A percentile compares a stretch with the other conserved stretches of the same genome.
Conservation (phyloP, 1,140 invertebrate species). For the Eueides isabella region DNA sequence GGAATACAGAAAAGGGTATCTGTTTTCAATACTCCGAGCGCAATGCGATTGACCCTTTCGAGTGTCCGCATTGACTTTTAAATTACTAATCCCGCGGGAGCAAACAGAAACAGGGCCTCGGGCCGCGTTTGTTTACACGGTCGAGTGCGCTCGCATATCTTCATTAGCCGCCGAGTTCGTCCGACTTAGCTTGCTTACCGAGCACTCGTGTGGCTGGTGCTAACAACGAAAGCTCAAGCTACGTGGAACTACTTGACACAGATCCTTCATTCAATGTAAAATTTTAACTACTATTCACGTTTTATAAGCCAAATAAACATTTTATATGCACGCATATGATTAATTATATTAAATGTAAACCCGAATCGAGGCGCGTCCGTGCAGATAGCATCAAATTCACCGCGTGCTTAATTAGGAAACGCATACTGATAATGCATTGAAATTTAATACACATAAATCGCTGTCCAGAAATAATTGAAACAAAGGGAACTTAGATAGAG, state of each 20-base stretch:
- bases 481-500: conserved; percentile 57
- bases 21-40: conserved; percentile 76
- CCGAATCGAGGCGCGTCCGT: conserved; percentile 36
- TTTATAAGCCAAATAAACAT: neutral
- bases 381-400: conserved; percentile 61
- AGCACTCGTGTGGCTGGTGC: conserved; percentile 59
- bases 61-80: conserved; percentile 82
- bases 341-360: conserved; percentile 23
- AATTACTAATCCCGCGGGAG: conserved; percentile 80
- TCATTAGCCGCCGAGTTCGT: conserved; percentile 64
- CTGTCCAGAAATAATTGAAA: conserved; percentile 74
- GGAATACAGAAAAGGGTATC: conserved; percentile 81
- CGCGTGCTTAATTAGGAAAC: conserved; percentile 56
- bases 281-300: conserved; percentile 17
- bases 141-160: conserved; percentile 77
- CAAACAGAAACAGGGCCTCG: conserved; percentile 72
- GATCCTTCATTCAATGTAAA: conserved; percentile 46
- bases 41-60: conserved; percentile 79
- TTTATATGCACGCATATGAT: neutral
- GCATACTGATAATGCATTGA: conserved; percentile 60
- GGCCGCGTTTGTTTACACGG: conserved; percentile 70
- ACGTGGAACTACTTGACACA: conserved; percentile 52
- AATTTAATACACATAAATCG: conserved; percentile 57
- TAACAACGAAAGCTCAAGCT: conserved; percentile 42
- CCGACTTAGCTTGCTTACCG: conserved; percentile 61